A percentile compares a stretch with the other conserved stretches of the same genome.
Evolutionary conservation across 1,140 invertebrate genomes (phyloP).

Genomic region (Brachionus manjavacas): DNA sequence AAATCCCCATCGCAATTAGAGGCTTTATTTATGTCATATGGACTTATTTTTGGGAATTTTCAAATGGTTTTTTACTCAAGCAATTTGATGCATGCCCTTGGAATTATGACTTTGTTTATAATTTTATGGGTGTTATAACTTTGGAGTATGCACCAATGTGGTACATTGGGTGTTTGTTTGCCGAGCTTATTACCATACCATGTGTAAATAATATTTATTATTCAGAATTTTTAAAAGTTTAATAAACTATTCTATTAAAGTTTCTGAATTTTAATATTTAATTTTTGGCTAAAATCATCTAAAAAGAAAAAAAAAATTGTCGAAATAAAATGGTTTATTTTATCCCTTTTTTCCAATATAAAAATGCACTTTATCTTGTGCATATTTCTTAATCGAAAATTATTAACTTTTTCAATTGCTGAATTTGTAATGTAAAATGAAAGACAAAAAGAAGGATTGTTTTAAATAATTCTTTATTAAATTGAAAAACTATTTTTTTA

Average conservation of each 20-base stretch:
- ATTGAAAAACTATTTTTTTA: no score
- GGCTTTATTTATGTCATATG: constrained; percentile 58
- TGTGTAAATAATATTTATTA: constrained; percentile 3
- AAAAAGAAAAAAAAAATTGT: no score
- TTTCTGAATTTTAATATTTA: no score
- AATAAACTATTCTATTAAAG: not conserved
- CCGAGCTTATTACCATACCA: constrained; percentile 49
- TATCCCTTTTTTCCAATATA: no score
- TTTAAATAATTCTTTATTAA: no score
- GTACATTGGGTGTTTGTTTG: constrained; percentile 55
- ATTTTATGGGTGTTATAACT: constrained; percentile 60
- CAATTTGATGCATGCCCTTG: constrained; percentile 61
- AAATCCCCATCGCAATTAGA: constrained; percentile 53
- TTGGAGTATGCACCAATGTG: constrained; percentile 62
- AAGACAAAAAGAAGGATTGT: no score
- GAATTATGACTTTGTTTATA: constrained; percentile 60
- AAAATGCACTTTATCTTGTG: no score
- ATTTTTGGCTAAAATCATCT: no score
- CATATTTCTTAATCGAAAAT: no score
- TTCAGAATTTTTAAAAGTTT: not conserved
- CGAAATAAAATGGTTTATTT: no score
- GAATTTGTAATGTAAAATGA: no score
- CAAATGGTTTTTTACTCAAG: constrained; percentile 57
- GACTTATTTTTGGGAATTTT: constrained; percentile 61
- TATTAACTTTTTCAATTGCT: no score